phyloP scores from a whole-genome alignment of 2,888 invertebrate species.

The Disparrhopalites patrizii region DNA sequence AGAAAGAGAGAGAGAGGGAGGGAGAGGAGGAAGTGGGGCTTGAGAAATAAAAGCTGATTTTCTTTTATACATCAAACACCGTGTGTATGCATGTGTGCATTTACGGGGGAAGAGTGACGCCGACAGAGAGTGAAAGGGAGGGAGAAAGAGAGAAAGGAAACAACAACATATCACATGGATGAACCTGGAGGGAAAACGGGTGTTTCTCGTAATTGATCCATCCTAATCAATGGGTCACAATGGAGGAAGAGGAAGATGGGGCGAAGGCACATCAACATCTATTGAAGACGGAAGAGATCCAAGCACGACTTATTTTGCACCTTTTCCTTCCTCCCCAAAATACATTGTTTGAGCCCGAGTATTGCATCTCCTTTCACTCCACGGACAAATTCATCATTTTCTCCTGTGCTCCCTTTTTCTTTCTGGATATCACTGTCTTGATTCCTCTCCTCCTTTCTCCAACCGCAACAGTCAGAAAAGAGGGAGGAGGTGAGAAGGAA shows the following conservation, averaged over 20 bases:
- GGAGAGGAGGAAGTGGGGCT: background rate
- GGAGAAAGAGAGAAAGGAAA: background rate
- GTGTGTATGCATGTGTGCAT: too few relatives aligned
- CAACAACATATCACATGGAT: background rate
- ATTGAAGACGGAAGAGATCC: background rate
- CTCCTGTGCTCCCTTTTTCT: slow-evolving; percentile 18
- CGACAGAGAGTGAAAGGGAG: too few relatives aligned
- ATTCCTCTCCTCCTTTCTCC: slow-evolving; percentile 1
- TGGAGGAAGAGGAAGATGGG: too few relatives aligned
- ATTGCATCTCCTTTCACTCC: slow-evolving; percentile 29
- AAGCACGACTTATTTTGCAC: background rate
- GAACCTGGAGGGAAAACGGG: slow-evolving; percentile 9
- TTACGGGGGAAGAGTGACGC: too few relatives aligned
- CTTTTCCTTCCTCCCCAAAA: background rate
- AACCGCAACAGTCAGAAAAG: too few relatives aligned
- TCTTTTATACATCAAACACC: too few relatives aligned
- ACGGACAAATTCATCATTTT: slow-evolving; percentile 42
- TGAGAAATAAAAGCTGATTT: too few relatives aligned
- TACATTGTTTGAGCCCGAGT: slow-evolving; percentile 5
- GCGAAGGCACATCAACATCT: background rate
- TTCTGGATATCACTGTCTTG: background rate
- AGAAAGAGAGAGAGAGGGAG: background rate
- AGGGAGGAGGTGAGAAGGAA: too few relatives aligned
- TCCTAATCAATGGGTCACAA: slow-evolving; percentile 40
- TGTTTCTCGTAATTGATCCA: slow-evolving; percentile 35